Evolutionary conservation across 2,797 vertebrate species (phyloP).

Genomic region (Sphenodon punctatus): DNA sequence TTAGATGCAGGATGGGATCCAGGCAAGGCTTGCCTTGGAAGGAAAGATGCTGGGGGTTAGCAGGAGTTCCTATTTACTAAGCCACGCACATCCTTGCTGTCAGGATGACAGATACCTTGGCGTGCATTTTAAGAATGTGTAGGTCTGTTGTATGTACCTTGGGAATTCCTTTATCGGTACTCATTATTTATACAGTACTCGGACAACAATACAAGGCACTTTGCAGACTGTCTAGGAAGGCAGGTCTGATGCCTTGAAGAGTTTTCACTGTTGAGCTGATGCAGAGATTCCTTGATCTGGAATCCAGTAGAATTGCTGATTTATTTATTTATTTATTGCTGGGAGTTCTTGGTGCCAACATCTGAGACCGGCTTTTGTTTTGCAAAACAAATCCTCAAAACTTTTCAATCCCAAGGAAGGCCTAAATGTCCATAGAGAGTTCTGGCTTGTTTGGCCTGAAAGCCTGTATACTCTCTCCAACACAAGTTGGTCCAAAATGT

Average conservation of each 20-base stretch:
- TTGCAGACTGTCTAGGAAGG: not conserved
- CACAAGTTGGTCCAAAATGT: too few relatives aligned
- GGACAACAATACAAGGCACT: fast-evolving
- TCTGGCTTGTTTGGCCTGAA: too few relatives aligned
- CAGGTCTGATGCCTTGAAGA: not conserved
- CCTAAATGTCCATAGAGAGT: too few relatives aligned
- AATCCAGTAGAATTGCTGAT: not conserved
- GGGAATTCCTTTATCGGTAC: not conserved
- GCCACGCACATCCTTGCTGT: not conserved
- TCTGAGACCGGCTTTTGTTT: too few relatives aligned
- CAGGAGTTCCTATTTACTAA: not conserved
- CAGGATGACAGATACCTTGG: not conserved
- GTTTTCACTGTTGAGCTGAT: not conserved
- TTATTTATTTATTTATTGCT: too few relatives aligned
- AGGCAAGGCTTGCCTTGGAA: too few relatives aligned
- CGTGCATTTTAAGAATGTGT: not conserved
- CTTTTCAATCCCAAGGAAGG: too few relatives aligned
- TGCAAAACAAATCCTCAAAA: too few relatives aligned
- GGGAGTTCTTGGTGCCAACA: too few relatives aligned
- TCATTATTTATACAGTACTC: not conserved
- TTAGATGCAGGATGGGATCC: not conserved
- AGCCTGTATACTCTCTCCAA: too few relatives aligned
- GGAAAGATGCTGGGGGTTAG: not conserved
- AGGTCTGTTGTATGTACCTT: not conserved
- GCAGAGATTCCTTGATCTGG: too few relatives aligned